These are phyloP conservation scores for Drosophila heteroneura DNA, from an alignment of 2,888 invertebrate genomes.

Conservation along the genomic window DNA sequence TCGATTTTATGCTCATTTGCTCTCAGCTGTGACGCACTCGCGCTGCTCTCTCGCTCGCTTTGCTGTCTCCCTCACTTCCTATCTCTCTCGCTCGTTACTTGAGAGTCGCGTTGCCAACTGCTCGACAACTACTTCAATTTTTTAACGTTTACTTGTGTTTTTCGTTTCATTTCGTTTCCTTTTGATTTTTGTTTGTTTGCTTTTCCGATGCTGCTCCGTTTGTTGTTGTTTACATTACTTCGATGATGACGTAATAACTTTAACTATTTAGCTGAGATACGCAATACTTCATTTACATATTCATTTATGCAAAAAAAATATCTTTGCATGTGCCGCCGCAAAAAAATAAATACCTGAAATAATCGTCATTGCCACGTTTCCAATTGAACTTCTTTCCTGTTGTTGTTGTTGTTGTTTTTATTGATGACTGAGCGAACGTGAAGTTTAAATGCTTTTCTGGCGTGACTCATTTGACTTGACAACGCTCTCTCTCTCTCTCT, in stretches of 20 bases:
- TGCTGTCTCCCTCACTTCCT: constrained; percentile 24
- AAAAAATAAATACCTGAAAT: background rate
- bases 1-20: constrained; percentile 67
- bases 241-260: constrained; percentile 63
- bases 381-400: constrained; percentile 1
- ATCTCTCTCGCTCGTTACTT: constrained; percentile 28
- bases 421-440: constrained; percentile 7
- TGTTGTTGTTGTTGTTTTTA: constrained; percentile 9
- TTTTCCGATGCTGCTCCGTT: background rate
- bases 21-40: constrained; percentile 37
- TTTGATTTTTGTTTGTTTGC: background rate
- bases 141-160: constrained; percentile 25
- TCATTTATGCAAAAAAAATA: background rate
- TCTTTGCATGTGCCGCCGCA: background rate
- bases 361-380: constrained; percentile 54
- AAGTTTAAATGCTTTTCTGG: constrained; percentile 15
- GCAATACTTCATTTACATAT: constrained; percentile 12
- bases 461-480: constrained; percentile 44
- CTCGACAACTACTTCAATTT: constrained; percentile 26
- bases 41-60: constrained; percentile 21
- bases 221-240: constrained; percentile 44
- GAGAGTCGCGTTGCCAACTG: constrained; percentile 56
- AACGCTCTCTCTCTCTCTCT: constrained; percentile 24
- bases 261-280: constrained; percentile 16
- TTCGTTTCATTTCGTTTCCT: background rate